Percentiles rank a stretch among this genome's conserved stretches.
phyloP scores from a whole-genome alignment of 1,140 invertebrate species.

The Diploscapter pachys region DNA sequence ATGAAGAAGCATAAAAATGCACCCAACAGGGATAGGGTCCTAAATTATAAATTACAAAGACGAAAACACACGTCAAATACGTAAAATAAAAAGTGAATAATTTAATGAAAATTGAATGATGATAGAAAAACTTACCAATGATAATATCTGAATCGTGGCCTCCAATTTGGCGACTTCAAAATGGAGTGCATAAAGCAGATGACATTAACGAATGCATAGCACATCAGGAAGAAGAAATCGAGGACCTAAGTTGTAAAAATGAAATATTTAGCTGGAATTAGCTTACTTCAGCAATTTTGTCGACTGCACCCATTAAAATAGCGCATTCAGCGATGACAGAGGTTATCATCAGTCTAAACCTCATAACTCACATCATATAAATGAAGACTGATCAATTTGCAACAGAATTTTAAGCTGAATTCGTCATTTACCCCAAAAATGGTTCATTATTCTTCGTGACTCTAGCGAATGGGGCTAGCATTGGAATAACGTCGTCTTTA shows the following conservation, averaged over 20 bases:
- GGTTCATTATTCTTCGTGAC: constrained; percentile 94
- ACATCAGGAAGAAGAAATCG: constrained; percentile 90
- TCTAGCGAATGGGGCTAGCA: constrained; percentile 82
- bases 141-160: constrained; percentile 95
- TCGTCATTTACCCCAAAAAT: constrained; percentile 67
- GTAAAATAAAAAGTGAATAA: too few relatives aligned
- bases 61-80: background rate
- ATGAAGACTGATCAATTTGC: background rate
- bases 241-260: constrained; percentile 21
- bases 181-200: constrained; percentile 95
- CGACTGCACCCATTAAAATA: constrained; percentile 74
- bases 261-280: too few relatives aligned
- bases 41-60: constrained; percentile 47
- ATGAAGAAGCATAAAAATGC: constrained; percentile 88
- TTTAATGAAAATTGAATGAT: too few relatives aligned
- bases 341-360: constrained; percentile 62
- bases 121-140: constrained; percentile 75
- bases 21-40: constrained; percentile 84
- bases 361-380: background rate
- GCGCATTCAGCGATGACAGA: constrained; percentile 87
- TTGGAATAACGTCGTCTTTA: constrained; percentile 93
- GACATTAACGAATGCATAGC: constrained; percentile 97
- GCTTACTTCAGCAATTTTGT: constrained; percentile 52
- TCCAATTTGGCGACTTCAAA: constrained; percentile 88
- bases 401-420: background rate